Evolutionary conservation across 1,140 invertebrate species (phyloP).

Genomic region (Cydia splendana): DNA sequence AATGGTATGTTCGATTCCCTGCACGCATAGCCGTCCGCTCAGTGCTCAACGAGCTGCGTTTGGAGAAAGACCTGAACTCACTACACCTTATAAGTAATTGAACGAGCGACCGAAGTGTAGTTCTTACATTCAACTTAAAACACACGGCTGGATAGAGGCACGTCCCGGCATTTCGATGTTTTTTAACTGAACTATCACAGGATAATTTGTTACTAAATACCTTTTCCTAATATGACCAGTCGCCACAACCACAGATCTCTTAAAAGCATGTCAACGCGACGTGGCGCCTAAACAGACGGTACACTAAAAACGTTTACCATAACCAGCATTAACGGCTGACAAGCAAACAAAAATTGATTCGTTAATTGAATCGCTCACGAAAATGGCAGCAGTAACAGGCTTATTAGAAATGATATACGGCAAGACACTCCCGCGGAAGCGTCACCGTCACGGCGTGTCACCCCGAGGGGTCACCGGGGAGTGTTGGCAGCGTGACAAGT

Average conservation of each 20-base stretch:
- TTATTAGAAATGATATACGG: not conserved
- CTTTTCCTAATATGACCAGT: not conserved
- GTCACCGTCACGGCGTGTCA: constrained; percentile 41
- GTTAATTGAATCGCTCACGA: constrained; percentile 14
- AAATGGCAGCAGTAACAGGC: not conserved
- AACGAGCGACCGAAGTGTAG: no score
- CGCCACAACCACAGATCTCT: no score
- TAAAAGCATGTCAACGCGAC: not conserved
- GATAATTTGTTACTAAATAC: not conserved
- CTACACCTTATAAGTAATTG: no score
- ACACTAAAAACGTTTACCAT: constrained; percentile 5
- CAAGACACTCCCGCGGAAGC: constrained; percentile 45
- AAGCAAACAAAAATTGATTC: constrained; percentile 19
- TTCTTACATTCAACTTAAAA: no score
- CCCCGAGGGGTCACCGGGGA: constrained; percentile 38
- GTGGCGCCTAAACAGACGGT: not conserved
- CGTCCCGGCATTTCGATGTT: no score
- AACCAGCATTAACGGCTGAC: constrained; percentile 9
- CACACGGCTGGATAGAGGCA: no score
- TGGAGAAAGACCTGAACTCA: no score
- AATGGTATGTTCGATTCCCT: no score
- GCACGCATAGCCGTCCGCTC: no score
- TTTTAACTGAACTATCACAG: no score
- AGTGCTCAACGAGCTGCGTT: no score
- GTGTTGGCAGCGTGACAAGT: constrained; percentile 43